Base-by-base conservation (phyloP, 2,797 vertebrate species). In the Muscicapa striata region DNA sequence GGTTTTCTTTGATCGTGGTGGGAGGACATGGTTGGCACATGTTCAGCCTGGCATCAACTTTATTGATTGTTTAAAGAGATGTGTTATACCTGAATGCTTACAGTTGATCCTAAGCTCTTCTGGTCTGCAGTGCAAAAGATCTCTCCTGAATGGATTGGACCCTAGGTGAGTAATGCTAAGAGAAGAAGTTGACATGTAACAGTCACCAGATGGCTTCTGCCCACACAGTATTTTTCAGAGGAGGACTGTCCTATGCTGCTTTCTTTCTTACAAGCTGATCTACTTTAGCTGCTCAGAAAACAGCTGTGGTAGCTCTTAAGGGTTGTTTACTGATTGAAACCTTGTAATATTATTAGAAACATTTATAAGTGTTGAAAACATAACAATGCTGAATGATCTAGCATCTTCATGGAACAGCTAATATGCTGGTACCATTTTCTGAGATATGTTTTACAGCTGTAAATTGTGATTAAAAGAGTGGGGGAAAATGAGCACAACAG, bases 181-280 rank as follows among this genome's bases (percentile, higher is more conserved):
- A 69, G 55, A 32, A 78, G 59, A 77, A 88, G 92, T 81, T 90
- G 85, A 81, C 51, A 59, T 48, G 9, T 81, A 91, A 86, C 51
- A 45, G 85, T 91, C 51, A 55, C 55, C 96, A 96, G 93, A 94
- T 95, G 94, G 95, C 77, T 90, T 89, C 89, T 93, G 59, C 94
- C 91, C 73, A 96, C 92, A 67, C 46, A 40, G 66, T 75, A 27
- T 30, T 70, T 81, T 92, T 81, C 10, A 92, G 46, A 86, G n/a
- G 36, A 86, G 29, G 40, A 72, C 63, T 84, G 73, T 73, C n/a
- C 84, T 69, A 10, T 63, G 55, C 59, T 91, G 62, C 62, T 89
- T 95, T 93, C 66, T 89, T 95, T 94, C 91, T 85, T 92, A 78
- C 76, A 89, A 91, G 84, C 91, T 86, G 89, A 96, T 95, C 91